A percentile compares a stretch with the other conserved stretches of the same genome.
Evolutionary conservation across 2,113 vertebrate genomes (phyloP).

Genomic region (Ivindomyrus marchei): DNA sequence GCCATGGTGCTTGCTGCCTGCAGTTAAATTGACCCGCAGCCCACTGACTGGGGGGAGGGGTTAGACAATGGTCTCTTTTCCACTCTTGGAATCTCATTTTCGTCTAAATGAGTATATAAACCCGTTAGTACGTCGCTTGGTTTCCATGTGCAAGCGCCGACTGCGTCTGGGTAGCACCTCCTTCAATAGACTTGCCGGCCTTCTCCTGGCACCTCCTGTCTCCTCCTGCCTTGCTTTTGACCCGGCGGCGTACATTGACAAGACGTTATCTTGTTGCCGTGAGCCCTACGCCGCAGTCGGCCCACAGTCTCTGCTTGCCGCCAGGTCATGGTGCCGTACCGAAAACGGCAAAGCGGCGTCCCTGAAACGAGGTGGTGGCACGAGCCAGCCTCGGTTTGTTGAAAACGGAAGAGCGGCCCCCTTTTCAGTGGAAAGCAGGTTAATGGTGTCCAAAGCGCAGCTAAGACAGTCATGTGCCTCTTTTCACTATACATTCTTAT

Average conservation of each 20-base stretch:
- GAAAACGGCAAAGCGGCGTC: not conserved
- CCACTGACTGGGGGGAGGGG: constrained; percentile 53
- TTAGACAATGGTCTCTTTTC: constrained; percentile 59
- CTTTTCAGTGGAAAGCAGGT: not conserved
- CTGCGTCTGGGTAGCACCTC: constrained; percentile 33
- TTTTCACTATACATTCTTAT: not conserved
- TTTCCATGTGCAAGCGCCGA: constrained; percentile 46
- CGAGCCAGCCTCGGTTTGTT: not conserved
- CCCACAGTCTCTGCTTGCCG: not conserved
- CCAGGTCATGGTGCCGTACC: not conserved
- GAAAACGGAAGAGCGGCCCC: not conserved
- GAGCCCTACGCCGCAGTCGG: not conserved
- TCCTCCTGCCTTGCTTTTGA: not conserved
- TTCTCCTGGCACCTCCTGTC: not conserved
- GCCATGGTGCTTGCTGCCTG: constrained; percentile 50
- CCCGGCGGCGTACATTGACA: not conserved
- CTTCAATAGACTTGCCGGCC: constrained; percentile 28
- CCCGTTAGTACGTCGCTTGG: constrained; percentile 51
- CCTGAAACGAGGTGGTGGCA: not conserved
- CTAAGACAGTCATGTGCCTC: not conserved
- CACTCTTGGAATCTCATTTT: constrained; percentile 57
- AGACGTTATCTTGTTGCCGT: not conserved
- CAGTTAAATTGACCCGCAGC: constrained; percentile 63
- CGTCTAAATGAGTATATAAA: constrained; percentile 54
- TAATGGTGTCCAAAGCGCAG: not conserved